Percentiles rank a stretch among this genome's conserved stretches.
Evolutionary conservation across 2,888 invertebrate species (phyloP).

Genomic region (Cryptophagus acutangulus): DNA sequence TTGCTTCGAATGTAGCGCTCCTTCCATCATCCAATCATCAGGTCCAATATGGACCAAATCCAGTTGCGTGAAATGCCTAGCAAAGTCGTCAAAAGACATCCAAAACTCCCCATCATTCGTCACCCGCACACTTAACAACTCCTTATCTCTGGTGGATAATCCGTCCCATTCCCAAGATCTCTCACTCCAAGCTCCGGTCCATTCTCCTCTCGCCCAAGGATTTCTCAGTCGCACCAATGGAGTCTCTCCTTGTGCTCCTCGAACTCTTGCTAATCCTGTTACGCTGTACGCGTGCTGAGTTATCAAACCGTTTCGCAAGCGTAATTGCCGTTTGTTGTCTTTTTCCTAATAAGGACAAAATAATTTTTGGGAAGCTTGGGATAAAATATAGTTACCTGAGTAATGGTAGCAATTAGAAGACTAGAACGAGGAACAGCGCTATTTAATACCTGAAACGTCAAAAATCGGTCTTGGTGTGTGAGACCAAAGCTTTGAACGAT

Average conservation of each 20-base stretch:
- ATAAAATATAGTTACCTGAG: too few relatives aligned
- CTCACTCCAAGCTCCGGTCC: conserved; percentile 70
- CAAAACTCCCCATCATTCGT: conserved; percentile 68
- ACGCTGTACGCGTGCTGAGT: conserved; percentile 67
- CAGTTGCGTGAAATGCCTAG: conserved; percentile 60
- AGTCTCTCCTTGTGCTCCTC: conserved; percentile 55
- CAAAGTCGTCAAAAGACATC: conserved; percentile 69
- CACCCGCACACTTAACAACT: conserved; percentile 57
- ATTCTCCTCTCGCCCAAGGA: conserved; percentile 63
- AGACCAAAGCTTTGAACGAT: conserved; percentile 69
- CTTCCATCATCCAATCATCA: conserved; percentile 69
- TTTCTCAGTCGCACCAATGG: conserved; percentile 61
- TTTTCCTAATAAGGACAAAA: too few relatives aligned
- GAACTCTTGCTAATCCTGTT: conserved; percentile 65
- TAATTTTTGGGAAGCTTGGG: too few relatives aligned
- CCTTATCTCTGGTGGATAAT: conserved; percentile 58
- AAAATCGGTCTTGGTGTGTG: conserved; percentile 59
- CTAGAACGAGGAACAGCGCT: conserved; percentile 68
- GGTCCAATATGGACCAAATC: conserved; percentile 73
- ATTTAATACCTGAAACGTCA: conserved; percentile 61
- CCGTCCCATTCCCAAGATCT: conserved; percentile 66
- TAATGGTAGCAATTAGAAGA: conserved; percentile 62
- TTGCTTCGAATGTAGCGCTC: conserved; percentile 61
- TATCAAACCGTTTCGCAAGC: conserved; percentile 59
- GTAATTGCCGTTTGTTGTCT: conserved; percentile 53